Evolutionary conservation across 2,797 vertebrate genomes (phyloP).

Genomic region (Pitangus sulphuratus): DNA sequence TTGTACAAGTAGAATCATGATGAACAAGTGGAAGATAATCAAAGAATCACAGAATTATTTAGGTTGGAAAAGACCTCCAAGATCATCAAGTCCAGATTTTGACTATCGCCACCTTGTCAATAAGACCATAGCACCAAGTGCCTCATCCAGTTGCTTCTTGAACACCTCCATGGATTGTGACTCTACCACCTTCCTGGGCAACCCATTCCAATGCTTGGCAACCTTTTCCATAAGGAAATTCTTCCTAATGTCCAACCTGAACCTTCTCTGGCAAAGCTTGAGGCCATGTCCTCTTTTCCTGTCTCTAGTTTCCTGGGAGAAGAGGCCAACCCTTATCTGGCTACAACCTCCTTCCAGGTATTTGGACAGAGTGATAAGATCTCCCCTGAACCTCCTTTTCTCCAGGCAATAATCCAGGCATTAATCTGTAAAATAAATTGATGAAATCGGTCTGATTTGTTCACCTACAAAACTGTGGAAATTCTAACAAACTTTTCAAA

Average conservation of each 20-base stretch:
- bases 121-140: background rate
- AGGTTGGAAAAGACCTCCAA: background rate
- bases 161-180: background rate
- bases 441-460: background rate
- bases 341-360: background rate
- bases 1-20: background rate
- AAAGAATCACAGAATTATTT: background rate
- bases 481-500: background rate
- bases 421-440: background rate
- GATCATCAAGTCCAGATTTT: background rate
- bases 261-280: background rate
- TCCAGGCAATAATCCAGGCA: background rate
- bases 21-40: background rate
- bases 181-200: background rate
- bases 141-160: background rate
- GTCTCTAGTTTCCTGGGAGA: background rate
- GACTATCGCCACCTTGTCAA: background rate
- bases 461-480: background rate
- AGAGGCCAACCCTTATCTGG: accelerated
- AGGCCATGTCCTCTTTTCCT: accelerated
- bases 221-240: background rate
- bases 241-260: background rate
- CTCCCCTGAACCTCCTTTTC: background rate
- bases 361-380: background rate
- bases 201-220: background rate